A percentile compares a stretch with the other conserved stretches of the same genome.
Evolutionary conservation across 2,888 invertebrate genomes (phyloP).

Genomic region (Zaprionus obscuricornis): DNA sequence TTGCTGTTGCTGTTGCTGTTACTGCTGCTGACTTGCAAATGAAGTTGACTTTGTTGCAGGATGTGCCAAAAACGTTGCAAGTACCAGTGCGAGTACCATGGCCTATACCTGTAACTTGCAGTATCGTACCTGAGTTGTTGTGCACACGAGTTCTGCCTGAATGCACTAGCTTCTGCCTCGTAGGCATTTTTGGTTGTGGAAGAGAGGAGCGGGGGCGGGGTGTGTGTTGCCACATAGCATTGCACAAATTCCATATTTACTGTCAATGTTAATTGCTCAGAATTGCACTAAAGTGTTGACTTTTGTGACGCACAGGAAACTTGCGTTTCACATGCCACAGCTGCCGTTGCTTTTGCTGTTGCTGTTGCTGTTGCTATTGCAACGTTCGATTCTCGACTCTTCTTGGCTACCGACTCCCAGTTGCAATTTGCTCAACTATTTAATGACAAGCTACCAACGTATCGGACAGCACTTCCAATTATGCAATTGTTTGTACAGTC

Average conservation of each 20-base stretch:
- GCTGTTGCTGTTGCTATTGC: too few species aligned
- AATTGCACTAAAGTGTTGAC: slow-evolving; percentile 77
- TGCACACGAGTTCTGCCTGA: not conserved
- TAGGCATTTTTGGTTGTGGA: slow-evolving; percentile 64
- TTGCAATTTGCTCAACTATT: slow-evolving; percentile 56
- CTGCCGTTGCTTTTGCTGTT: too few species aligned
- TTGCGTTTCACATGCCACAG: slow-evolving; percentile 55
- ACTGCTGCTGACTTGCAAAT: slow-evolving; percentile 58
- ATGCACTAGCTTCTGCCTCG: slow-evolving; percentile 42
- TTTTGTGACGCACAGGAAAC: slow-evolving; percentile 66
- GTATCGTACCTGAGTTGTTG: slow-evolving; percentile 19
- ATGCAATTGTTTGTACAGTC: slow-evolving; percentile 46
- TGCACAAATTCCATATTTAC: slow-evolving; percentile 75
- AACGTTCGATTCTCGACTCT: slow-evolving; percentile 37
- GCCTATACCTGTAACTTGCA: slow-evolving; percentile 8
- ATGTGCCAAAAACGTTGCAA: slow-evolving; percentile 35
- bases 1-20: not conserved
- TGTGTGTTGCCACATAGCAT: slow-evolving; percentile 34
- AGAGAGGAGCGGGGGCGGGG: not conserved
- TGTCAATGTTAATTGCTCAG: slow-evolving; percentile 74
- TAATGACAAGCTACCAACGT: slow-evolving; percentile 40
- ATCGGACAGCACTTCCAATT: slow-evolving; percentile 54
- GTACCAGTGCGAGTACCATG: slow-evolving; percentile 5
- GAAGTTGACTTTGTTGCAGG: slow-evolving; percentile 64
- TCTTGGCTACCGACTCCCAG: too few species aligned